Base-by-base conservation (phyloP, 92 coral and sea anemone species). In the Zoanthus sansibaricus region DNA sequence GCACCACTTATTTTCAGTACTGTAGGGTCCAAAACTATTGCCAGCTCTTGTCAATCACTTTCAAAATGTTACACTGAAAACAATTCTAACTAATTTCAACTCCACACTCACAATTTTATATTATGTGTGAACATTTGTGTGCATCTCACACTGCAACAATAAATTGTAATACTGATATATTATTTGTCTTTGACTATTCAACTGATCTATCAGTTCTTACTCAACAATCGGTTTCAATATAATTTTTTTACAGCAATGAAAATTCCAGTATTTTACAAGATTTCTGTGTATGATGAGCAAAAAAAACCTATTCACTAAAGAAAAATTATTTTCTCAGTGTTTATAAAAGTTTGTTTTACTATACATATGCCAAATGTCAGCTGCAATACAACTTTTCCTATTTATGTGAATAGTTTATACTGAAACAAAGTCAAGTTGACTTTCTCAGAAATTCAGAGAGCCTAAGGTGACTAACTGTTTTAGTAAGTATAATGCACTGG, bases 381-480 rank as follows among this genome's bases (percentile, higher is more conserved):
- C 66, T 58, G 66, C 66, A 58, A 58, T 58, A 58, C 20, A 17
- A 58, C 66, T 58, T 58, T 14, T 58, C 66, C 55, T 58, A 58
- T 58, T 58, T 58, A 10, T 58, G 66, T 58, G 66, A 58, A 58
- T 58, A 58, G 66, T 58, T 58, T 25, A 25, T 25, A 58, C 18
- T 58, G 5, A 58, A 20, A 58, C 66, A 58, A 58, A 58, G 66
- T 58, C 66, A 13, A 58, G 66, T 58, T 58, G 5, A 58, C 66
- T 58, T 58, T 58, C 66, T 58, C 66, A 58, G n/a, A 58, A 58
- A 58, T 58, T 58, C 66, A 58, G 20, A 58, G 66, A 58, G 66
- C 66, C 66, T 11, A 58, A 58, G 66, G 66, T 58, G 66, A 58
- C 66, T 49, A 18, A 58, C 66, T 49, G 7, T 3, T 5, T 49